Base-by-base conservation (phyloP, 2,113 vertebrate species). In the Neodontobutis hainanensis region DNA sequence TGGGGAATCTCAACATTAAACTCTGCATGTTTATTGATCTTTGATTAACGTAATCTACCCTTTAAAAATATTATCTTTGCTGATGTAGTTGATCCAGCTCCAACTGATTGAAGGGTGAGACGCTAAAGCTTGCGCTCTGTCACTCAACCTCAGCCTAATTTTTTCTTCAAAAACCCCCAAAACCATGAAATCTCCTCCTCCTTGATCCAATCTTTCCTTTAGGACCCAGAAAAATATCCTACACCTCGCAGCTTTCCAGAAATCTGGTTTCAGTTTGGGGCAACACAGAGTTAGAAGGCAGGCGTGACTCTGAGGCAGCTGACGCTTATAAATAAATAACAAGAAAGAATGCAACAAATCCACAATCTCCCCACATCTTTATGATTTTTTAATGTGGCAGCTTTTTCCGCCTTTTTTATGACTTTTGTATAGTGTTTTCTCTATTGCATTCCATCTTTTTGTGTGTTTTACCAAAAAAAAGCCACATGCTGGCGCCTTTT, bases 221-320 rank as follows among this genome's bases (percentile, higher is more conserved):
- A 78, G 79, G 82, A 77, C 74, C 72, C 81, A 78, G 52, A 84
- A 85, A 81, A 90, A 85, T 81, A 86, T 71, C 73, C 74, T 78
- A 45, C 81, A 81, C 85, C 85, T 86, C 84, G 32, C 27, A 45
- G 83, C 76, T 75, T 79, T 80, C 80, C 78, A 79, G 61, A 85
- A 90, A 88, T 92, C 90, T 93, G 92, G 77, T 91, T 92, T 83
- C 69, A 90, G 87, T 93, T 92, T 92, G 66, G 77, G 68, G 69
- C 68, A 65, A 84, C 66, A 52, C 71, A 77, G 75, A 68, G 64
- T 75, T 85, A 65, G 74, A 76, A 69, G 85, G 78, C 68, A 69
- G 84, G 81, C 85, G 73, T 11, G 87, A 82, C 85, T 82, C 38
- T 7, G 65, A 90, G 89, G 81, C 87, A 87, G 90, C 87, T 88